Base-by-base conservation (phyloP, 2,888 invertebrate genomes). In the Gryllus longicercus region DNA sequence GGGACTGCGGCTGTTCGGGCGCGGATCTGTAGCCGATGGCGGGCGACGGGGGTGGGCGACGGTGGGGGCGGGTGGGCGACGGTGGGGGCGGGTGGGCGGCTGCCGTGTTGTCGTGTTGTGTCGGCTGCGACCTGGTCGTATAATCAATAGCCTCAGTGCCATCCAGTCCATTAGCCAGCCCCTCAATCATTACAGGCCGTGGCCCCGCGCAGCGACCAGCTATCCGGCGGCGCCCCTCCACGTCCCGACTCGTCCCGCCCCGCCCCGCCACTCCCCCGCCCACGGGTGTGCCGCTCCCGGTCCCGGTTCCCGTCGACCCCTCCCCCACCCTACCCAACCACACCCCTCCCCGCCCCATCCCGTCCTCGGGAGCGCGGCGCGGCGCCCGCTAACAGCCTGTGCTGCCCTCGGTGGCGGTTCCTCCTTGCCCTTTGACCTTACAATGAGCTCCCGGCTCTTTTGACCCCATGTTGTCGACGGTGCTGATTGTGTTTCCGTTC, bases 91-190 rank as follows among this genome's bases (percentile, higher is more conserved):
- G 63, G 16, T 3, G 16, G 63, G 63, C 8, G 63, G 63, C 63
- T 63, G n/a, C 63, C 63, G 63, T 63, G 63, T 63, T 63, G 63
- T 63, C 63, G 63, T 63, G 63, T 63, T 63, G 63, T 63, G 63
- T 63, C 63, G 63, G 63, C 63, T 63, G 63, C 63, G 63, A 63
- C 63, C 63, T 63, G 63, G 63, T 63, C 63, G 63, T 63, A 63
- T 63, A 63, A 63, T 63, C 63, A 63, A 63, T 63, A 63, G 63
- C 63, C 63, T 63, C 63, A 63, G 63, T 63, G 63, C 63, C 63
- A 63, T 63, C 63, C 63, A 63, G 63, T 63, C 63, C 63, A 63
- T 63, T 63, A 63, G 63, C 63, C 63, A 63, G 63, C 63, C 63
- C 63, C 63, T 63, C 63, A 63, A 63, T 63, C 63, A 63, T 63